Base-by-base conservation (phyloP, 2,113 vertebrate species). In the Columba livia region DNA sequence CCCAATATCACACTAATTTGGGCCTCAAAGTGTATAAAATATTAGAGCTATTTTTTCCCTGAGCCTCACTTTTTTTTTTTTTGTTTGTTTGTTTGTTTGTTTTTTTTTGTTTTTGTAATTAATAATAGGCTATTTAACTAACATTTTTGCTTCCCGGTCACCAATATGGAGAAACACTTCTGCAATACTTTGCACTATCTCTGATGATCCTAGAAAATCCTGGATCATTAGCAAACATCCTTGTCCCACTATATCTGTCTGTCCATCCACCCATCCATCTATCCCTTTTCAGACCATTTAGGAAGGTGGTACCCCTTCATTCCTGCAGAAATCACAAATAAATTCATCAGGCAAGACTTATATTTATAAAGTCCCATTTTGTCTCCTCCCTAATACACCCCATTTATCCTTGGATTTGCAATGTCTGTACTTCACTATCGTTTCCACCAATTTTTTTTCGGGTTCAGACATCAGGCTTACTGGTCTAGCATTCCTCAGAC, bases 61-160 rank as follows among this genome's bases (percentile, higher is more conserved):
- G 12, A 13, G 9, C n/a, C n/a, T n/a, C n/a, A n/a, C n/a, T n/a
- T n/a, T n/a, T 34, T 1, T 0, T 13, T 31, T 34, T 69, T n/a
- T 40, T 56, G 36, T 36, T 36, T 36, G 7, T 36, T 36, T 36
- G 36, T 36, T 36, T 36, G 36, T 36, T 36, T 36, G 36, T 36
- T 36, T 36, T 36, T 36, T 36, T 36, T 36, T 36, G 36, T 36
- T 36, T 36, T 36, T 36, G 36, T 51, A 28, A 7, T 57, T 72
- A 60, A 18, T 42, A 47, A 51, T 47, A 87, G 21, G 44, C 31
- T 79, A 23, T 9, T 51, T 67, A 78, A 66, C 9, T n/a, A 64
- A 69, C 21, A 6, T 84, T 84, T 70, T 72, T 57, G n/a, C 42
- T 66, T 61, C 40, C 28, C 26, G 1, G 28, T 74, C 65, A 78